Conservation (phyloP, 2,113 vertebrate species). For the Saccopteryx leptura region DNA sequence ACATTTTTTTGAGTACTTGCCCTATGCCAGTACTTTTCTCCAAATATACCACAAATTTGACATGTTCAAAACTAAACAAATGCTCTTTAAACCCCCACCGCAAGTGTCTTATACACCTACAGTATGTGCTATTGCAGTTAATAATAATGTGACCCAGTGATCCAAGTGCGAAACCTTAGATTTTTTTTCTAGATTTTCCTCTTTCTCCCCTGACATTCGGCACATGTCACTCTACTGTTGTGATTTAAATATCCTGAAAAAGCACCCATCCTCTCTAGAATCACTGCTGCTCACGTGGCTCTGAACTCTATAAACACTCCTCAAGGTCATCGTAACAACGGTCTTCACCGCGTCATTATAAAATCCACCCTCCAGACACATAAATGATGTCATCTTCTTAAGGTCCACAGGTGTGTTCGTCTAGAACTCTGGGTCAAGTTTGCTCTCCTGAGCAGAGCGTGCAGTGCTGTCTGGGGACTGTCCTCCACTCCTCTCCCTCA, state of each 20-base stretch:
- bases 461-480: too few relatives aligned
- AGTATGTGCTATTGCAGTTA: background rate
- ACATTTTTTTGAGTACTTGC: background rate
- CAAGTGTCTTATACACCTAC: background rate
- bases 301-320: background rate
- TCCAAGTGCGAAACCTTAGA: background rate
- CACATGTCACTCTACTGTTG: background rate
- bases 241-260: too few relatives aligned
- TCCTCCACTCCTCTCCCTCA: background rate
- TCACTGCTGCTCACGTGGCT: background rate
- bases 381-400: background rate
- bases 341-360: background rate
- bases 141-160: background rate
- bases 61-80: background rate
- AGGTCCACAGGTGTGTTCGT: background rate
- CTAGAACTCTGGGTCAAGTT: background rate
- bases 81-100: background rate
- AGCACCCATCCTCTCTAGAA: too few relatives aligned
- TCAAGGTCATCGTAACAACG: background rate
- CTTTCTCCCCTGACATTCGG: background rate
- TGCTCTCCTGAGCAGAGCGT: accelerated
- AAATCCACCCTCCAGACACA: background rate
- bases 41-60: background rate
- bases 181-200: background rate
- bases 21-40: background rate